A percentile compares a stretch with the other conserved stretches of the same genome.
Conservation (phyloP, 2,113 vertebrate genomes). For the Ptilorrhoa leucosticta region DNA sequence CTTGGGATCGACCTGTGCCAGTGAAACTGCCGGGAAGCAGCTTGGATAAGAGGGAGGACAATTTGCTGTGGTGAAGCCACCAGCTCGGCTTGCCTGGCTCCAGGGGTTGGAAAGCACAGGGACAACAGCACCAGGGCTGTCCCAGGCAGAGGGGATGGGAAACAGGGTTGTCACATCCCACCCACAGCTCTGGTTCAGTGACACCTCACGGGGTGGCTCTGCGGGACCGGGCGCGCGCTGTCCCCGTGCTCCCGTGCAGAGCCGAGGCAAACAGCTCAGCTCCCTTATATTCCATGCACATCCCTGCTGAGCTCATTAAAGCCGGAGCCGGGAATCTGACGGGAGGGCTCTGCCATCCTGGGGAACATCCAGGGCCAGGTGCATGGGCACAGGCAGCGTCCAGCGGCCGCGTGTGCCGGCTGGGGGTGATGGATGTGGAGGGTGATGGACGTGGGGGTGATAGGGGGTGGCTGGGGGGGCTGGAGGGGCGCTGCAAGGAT, state of each 20-base stretch:
- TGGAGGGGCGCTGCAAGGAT: not conserved
- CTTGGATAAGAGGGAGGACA: not conserved
- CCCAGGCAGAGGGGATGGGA: not conserved
- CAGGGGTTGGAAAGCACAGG: not conserved
- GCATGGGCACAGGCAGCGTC: not conserved
- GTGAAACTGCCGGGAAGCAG: not conserved
- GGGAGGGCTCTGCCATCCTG: not conserved
- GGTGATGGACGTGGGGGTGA: not conserved
- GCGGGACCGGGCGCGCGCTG: not conserved
- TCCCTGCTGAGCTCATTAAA: not conserved
- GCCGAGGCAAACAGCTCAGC: not conserved
- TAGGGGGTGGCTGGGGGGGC: not conserved
- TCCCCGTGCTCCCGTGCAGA: not conserved
- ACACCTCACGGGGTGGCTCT: rapidly evolving
- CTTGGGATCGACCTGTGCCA: rapidly evolving
- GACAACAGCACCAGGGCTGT: not conserved
- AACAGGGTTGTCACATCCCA: rapidly evolving
- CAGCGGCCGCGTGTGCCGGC: rapidly evolving
- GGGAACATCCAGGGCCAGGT: not conserved
- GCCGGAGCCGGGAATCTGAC: not conserved
- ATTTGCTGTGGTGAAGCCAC: not conserved
- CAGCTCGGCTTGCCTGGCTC: not conserved
- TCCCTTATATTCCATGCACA: rapidly evolving
- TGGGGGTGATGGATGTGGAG: not conserved
- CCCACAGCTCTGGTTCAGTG: rapidly evolving